phyloP scores from a whole-genome alignment of 2,113 vertebrate genomes.

The Malurus cyaneus region DNA sequence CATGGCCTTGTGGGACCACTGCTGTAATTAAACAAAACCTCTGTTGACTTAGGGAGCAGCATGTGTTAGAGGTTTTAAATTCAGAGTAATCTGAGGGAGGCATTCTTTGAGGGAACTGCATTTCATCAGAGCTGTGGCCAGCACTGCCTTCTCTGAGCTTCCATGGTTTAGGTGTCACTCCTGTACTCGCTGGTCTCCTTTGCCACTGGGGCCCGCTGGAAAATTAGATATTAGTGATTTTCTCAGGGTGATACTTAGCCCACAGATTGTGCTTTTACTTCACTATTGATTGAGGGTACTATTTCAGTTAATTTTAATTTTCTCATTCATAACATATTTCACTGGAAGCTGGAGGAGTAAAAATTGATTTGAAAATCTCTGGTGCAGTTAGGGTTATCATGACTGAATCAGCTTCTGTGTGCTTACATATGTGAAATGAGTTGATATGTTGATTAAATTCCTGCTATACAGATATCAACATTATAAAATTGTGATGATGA shows the following conservation, averaged over 20 bases:
- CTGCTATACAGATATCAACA: background rate
- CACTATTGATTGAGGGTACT: background rate
- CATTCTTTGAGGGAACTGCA: background rate
- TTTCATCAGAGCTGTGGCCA: background rate
- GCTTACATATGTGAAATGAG: background rate
- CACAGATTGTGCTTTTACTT: background rate
- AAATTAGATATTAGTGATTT: background rate
- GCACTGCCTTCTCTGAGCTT: background rate
- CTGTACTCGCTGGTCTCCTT: background rate
- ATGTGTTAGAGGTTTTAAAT: background rate
- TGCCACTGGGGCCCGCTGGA: background rate
- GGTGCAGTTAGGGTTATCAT: background rate
- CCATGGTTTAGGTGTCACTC: background rate
- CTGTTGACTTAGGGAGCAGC: background rate
- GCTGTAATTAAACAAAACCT: background rate
- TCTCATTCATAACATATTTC: background rate
- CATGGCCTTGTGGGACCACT: fast-evolving
- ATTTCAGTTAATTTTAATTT: background rate
- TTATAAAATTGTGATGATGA: background rate
- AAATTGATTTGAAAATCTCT: background rate
- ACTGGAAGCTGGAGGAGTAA: background rate
- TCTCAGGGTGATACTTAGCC: background rate
- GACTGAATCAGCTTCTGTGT: background rate
- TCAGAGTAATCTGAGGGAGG: background rate
- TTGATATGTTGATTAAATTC: background rate